Base-by-base conservation (phyloP, 1,140 invertebrate genomes). In the Asobara japonica region DNA sequence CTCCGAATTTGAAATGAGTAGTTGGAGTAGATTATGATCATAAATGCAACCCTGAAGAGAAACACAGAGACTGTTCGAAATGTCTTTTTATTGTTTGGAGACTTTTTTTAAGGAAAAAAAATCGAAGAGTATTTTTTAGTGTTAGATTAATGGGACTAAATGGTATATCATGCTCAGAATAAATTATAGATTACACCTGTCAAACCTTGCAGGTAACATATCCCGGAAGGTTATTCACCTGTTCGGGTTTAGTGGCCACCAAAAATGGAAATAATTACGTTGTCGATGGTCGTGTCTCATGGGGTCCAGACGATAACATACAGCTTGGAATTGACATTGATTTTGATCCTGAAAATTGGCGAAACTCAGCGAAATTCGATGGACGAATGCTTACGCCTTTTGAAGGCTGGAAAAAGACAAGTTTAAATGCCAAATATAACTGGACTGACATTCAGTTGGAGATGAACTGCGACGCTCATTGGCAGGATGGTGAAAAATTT, bases 361-460 rank as follows among this genome's bases (percentile, higher is more conserved):
- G 77, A 8, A 89, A 86, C 0, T 74, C 76, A 3, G 69, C 88
- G 3, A 84, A 84, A 65, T 71, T 90, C 22, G 84, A 88, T 41
- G 86, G 85, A 4, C 89, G 91, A 68, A 76, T 94, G 8, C 82
- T 89, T 0, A 94, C 93, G 0, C 94, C 94, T 0, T 94, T 94
- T 76, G 86, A 90, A 3, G 90, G 91, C n/a, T 94, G 93, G 93
- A 89, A 86, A 65, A 90, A 89, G 36, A 94, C 92, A 18, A 90
- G 90, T 18, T 84, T 94, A 0, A 89, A 89, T 75, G 83, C 89
- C 45, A 90, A 89, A 38, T 89, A 86, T 67, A 61, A 79, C 18
- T 88, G 88, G 73, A 76, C 73, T 1, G 76, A 76, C 0, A 81
- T 83, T 27, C 83, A 80, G 65, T 78, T 89, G 3, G 62, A 69